phyloP scores from a whole-genome alignment of 92 coral and sea anemone species.

The Plumapathes pennacea region DNA sequence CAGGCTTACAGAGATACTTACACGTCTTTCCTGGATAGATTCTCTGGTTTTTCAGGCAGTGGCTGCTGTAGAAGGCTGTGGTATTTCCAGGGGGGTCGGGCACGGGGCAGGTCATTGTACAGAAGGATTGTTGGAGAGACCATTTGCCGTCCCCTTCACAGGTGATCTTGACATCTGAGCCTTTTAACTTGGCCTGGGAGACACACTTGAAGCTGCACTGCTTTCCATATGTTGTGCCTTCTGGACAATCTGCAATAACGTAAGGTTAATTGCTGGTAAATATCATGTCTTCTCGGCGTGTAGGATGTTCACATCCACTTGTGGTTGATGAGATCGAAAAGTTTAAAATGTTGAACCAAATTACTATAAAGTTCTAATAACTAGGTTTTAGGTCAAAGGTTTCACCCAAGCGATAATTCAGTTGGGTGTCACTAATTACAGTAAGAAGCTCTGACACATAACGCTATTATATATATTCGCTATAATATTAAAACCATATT shows the following conservation, averaged over 20 bases:
- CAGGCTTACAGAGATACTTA: slow-evolving; percentile 71
- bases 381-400: too few species aligned
- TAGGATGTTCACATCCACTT: too few species aligned
- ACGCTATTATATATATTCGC: too few species aligned
- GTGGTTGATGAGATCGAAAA: too few species aligned
- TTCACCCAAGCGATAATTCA: too few species aligned
- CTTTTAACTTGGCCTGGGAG: slow-evolving; percentile 55
- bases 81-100: slow-evolving; percentile 66
- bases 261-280: too few species aligned
- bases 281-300: too few species aligned
- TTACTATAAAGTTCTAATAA: too few species aligned
- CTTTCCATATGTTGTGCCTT: slow-evolving; percentile 75
- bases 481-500: too few species aligned
- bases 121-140: slow-evolving; percentile 80
- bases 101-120: slow-evolving; percentile 72
- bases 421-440: too few species aligned
- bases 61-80: slow-evolving; percentile 26
- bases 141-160: slow-evolving; percentile 94
- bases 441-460: too few species aligned
- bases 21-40: slow-evolving; percentile 81
- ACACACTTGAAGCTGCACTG: slow-evolving; percentile 69
- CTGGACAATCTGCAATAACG: slow-evolving; percentile 71
- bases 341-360: too few species aligned
- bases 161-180: slow-evolving; percentile 60
- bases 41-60: slow-evolving; percentile 40